Percentiles rank a stretch among this genome's conserved stretches.
phyloP scores from a whole-genome alignment of 2,888 invertebrate species.

The Tillus elongatus region DNA sequence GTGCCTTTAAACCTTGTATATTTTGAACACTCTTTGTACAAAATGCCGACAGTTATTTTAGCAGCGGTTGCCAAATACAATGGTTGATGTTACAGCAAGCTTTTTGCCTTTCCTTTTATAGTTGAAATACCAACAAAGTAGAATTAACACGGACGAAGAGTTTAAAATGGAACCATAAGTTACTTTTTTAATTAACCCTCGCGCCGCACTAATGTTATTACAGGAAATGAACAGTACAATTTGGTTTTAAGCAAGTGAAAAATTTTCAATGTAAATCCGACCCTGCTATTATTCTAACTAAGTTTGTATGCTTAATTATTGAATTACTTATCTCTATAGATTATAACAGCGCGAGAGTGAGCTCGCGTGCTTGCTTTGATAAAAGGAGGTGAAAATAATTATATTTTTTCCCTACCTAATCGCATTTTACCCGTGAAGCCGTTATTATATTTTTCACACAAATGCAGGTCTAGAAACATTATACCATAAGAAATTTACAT shows the following conservation, averaged over 20 bases:
- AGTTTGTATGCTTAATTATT: constrained; percentile 22
- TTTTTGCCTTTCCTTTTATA: neutral
- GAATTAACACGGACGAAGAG: constrained; percentile 16
- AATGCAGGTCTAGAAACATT: too few species aligned
- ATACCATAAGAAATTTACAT: too few species aligned
- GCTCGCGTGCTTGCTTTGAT: constrained; percentile 20
- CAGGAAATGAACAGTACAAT: constrained; percentile 19
- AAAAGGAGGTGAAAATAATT: constrained; percentile 25
- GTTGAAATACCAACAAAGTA: constrained; percentile 5
- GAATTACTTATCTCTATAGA: constrained; percentile 23
- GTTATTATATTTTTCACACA: constrained; percentile 17
- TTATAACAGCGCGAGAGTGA: constrained; percentile 16
- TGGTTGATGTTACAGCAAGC: too few species aligned
- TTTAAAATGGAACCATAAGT: constrained; percentile 21
- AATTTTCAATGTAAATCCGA: constrained; percentile 16
- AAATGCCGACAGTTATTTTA: too few species aligned
- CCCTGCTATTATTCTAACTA: constrained; percentile 17
- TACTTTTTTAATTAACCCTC: constrained; percentile 23
- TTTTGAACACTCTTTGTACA: too few species aligned
- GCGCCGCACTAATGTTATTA: constrained; percentile 19
- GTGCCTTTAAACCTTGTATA: too few species aligned
- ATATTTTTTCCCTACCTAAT: constrained; percentile 21
- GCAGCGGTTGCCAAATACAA: too few species aligned
- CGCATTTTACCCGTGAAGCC: constrained; percentile 21
- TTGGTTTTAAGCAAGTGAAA: constrained; percentile 14